Percentiles rank a stretch among this genome's conserved stretches.
Conservation (phyloP, 2,113 vertebrate genomes). For the Calidris pugnax region DNA sequence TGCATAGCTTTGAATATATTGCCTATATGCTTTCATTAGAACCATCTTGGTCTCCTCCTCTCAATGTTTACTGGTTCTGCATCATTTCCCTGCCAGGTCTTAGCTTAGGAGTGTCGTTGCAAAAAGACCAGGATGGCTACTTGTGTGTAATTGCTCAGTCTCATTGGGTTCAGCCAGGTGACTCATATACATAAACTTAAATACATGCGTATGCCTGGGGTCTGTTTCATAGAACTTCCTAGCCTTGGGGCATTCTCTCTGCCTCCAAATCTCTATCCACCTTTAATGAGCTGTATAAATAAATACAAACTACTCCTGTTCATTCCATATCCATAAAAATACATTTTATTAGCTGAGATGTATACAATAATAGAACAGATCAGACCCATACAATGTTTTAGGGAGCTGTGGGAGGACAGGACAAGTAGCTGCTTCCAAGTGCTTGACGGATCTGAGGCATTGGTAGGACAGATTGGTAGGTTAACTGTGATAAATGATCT, state of each 20-base stretch:
- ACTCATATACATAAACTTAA: slow-evolving; percentile 16
- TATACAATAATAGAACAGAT: slow-evolving; percentile 19
- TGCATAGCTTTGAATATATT: not conserved
- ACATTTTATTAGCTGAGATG: slow-evolving; percentile 23
- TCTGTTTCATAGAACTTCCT: slow-evolving; percentile 28
- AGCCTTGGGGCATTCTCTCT: slow-evolving; percentile 6
- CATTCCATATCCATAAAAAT: not conserved
- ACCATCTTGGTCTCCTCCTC: not conserved
- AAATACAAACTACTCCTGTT: slow-evolving; percentile 29
- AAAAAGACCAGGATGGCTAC: not conserved
- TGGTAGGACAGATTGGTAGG: slow-evolving; percentile 34
- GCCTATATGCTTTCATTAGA: not conserved
- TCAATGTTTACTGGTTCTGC: not conserved
- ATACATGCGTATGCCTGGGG: not conserved
- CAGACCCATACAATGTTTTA: not conserved
- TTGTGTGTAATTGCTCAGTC: not conserved
- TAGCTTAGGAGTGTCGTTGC: not conserved
- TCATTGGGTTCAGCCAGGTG: not conserved
- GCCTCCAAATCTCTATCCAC: slow-evolving; percentile 1
- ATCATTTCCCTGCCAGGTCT: not conserved
- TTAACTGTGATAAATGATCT: slow-evolving; percentile 63
- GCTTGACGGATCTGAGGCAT: not conserved
- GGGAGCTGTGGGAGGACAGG: not conserved
- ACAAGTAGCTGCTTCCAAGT: slow-evolving; percentile 34
- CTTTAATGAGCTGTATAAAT: slow-evolving; percentile 58